Evolutionary conservation across 2,888 invertebrate genomes (phyloP), one percentile per base, ranked within the genome.

Genomic region (Diaperis boleti): DNA sequence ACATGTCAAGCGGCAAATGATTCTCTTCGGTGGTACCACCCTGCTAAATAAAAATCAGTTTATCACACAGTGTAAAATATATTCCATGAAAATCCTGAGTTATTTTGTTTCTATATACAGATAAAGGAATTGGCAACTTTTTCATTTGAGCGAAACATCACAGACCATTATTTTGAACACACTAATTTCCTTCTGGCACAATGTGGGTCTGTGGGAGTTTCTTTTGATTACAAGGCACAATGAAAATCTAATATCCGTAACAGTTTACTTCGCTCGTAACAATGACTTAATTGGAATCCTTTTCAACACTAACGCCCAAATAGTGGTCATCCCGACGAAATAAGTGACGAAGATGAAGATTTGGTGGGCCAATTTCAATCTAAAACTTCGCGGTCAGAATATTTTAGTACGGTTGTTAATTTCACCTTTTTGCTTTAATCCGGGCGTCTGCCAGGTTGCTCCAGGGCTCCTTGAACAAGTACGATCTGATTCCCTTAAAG

Each of bases 401-500:
- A 39, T 15, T 39, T 8, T 31, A 8, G 3, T 18, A 2, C 6
- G 18, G 2, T 18, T 2, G 15, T 42, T 13, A 42, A 42, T 42
- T 6, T 18, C 8, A 49, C 49, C 50, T 50, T 7, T 35, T 50
- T 11, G 33, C 18, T 37, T 50, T 50, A 3, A 18, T 35, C 42
- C 52, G 69, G 3, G 73, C 71, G 0, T 35, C 33, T 1, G 67
- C 66, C 42, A 92, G 78, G 0, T 88, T 89, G 54, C 85, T 85
- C 8, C 89, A 85, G 64, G 88, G 86, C 67, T 96, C 94, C 75
- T 94, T 94, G 70, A 92, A 86, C 54, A 95, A 79, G 77, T 90
- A 92, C 50, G 86, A 80, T 59, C 94, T 84, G 54, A 94, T 85
- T 2, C 96, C 96, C 45, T 82, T 82, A 20, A 92, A 81, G 75